Percentiles rank a stretch among this genome's conserved stretches.
Evolutionary conservation across 1,140 invertebrate genomes (phyloP).

Genomic region (Babylonia areolata): DNA sequence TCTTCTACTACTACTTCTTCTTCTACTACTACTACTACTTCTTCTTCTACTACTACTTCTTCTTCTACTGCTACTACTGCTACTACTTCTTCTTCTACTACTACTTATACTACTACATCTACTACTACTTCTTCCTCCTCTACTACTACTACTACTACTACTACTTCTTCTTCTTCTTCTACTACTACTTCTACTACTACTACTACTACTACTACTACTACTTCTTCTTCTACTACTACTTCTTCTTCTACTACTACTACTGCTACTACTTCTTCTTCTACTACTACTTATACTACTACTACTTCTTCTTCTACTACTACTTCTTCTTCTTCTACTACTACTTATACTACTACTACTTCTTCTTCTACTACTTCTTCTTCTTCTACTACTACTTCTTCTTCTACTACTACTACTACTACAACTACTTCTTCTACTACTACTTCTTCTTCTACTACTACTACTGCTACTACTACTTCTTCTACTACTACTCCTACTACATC

Average conservation of each 20-base stretch:
- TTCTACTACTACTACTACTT: slow-evolving; percentile 38
- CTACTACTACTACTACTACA: not conserved
- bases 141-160: slow-evolving; percentile 39
- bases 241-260: slow-evolving; percentile 40
- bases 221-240: slow-evolving; percentile 32
- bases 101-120: no score
- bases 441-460: not conserved
- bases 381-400: not conserved
- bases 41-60: slow-evolving; percentile 33
- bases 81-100: slow-evolving; percentile 16
- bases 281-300: not conserved
- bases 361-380: not conserved
- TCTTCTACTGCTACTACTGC: slow-evolving; percentile 33
- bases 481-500: not conserved
- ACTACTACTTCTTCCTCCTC: not conserved
- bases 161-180: not conserved
- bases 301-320: not conserved
- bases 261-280: slow-evolving; percentile 31
- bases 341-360: not conserved
- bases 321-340: not conserved
- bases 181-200: not conserved
- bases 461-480: not conserved
- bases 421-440: not conserved
- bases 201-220: slow-evolving; percentile 44
- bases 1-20: slow-evolving; percentile 24